These are phyloP conservation scores for Rhagonycha lutea DNA, from an alignment of 2,888 invertebrate genomes.

Conservation along the genomic window DNA sequence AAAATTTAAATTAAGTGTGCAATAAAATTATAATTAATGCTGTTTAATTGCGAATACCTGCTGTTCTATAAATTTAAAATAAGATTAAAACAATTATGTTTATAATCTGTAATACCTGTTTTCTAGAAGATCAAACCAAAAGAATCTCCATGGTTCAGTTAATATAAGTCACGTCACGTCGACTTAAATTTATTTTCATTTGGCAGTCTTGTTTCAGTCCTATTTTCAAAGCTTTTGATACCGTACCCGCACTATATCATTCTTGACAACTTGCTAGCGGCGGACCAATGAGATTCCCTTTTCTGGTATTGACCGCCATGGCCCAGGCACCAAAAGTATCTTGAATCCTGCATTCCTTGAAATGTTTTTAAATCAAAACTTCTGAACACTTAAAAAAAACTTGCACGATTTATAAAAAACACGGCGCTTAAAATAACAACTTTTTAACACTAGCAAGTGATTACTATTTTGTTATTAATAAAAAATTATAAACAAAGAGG, in stretches of 20 bases:
- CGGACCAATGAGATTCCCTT: constrained; percentile 46
- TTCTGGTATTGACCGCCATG: constrained; percentile 48
- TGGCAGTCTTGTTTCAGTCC: constrained; percentile 27
- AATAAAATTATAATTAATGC: neutral
- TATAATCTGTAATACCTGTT: neutral
- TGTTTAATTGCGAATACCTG: neutral
- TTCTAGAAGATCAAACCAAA: neutral
- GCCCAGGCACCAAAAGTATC: constrained; percentile 38
- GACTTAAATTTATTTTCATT: constrained; percentile 18
- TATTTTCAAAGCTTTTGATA: constrained; percentile 27
- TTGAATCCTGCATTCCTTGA: constrained; percentile 21
- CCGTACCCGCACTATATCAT: constrained; percentile 40
- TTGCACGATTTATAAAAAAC: neutral
- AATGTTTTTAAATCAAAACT: constrained; percentile 9
- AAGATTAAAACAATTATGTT: neutral
- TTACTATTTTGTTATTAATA: neutral
- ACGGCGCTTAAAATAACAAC: neutral
- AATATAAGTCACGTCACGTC: neutral
- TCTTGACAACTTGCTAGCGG: constrained; percentile 40
- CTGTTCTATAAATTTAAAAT: neutral
- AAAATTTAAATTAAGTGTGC: neutral
- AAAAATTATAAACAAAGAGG: neutral
- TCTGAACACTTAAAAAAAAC: neutral
- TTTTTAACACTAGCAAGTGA: neutral
- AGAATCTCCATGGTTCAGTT: neutral